phyloP scores from a whole-genome alignment of 2,888 invertebrate genomes.

The Lasioglossum lativentre region DNA sequence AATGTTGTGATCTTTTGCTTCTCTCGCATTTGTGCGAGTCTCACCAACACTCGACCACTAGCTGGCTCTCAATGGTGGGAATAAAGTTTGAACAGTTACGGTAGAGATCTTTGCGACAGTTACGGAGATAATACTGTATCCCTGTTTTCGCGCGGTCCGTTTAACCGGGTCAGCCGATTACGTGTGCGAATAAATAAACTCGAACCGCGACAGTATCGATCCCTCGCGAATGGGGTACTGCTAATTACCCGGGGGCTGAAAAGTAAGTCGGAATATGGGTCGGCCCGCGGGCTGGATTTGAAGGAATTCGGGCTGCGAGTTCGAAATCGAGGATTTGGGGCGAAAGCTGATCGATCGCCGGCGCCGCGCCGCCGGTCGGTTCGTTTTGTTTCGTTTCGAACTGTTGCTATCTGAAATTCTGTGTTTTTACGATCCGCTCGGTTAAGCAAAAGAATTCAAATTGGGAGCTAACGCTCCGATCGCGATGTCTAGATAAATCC shows the following conservation, averaged over 20 bases:
- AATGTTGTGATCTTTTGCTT: too few relatives aligned
- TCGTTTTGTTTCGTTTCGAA: not conserved
- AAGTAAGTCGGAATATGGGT: slow-evolving; percentile 29
- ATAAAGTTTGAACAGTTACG: too few relatives aligned
- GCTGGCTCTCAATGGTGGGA: too few relatives aligned
- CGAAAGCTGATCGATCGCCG: slow-evolving; percentile 30
- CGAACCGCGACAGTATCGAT: slow-evolving; percentile 35
- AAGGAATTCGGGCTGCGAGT: not conserved
- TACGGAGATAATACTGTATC: not conserved
- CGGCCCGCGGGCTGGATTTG: not conserved
- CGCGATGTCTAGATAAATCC: not conserved
- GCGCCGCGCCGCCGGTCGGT: not conserved
- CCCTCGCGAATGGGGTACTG: not conserved
- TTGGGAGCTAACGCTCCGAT: not conserved
- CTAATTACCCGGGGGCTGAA: slow-evolving; percentile 31
- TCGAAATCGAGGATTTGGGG: slow-evolving; percentile 5
- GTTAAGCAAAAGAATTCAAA: not conserved
- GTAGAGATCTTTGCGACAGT: too few relatives aligned
- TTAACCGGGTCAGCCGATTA: slow-evolving; percentile 22
- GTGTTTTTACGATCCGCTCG: not conserved
- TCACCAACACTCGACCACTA: too few relatives aligned
- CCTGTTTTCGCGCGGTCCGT: not conserved
- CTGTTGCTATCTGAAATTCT: not conserved
- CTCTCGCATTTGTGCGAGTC: too few relatives aligned
- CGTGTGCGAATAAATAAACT: slow-evolving; percentile 33